A percentile compares a stretch with the other conserved stretches of the same genome.
Evolutionary conservation across 2,113 vertebrate genomes (phyloP).

Genomic region (Gymnobelideus leadbeateri): DNA sequence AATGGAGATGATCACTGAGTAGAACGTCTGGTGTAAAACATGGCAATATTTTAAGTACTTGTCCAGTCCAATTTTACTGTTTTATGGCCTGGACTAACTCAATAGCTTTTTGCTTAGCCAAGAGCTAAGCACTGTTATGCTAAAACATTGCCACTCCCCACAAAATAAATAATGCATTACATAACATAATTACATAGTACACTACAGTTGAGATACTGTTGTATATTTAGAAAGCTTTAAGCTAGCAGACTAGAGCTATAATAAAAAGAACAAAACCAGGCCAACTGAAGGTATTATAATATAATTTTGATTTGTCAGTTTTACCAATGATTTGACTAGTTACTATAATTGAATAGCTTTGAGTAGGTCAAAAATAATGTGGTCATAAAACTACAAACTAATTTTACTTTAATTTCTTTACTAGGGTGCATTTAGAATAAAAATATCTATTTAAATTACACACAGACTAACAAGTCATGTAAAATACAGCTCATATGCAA

Average conservation of each 20-base stretch:
- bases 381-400: slow-evolving; percentile 5
- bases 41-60: background rate
- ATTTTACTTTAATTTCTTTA: background rate
- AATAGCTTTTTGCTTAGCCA: slow-evolving; percentile 32
- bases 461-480: background rate
- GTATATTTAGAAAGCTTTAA: background rate
- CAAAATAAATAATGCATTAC: background rate
- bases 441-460: background rate
- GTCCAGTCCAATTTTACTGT: slow-evolving; percentile 34
- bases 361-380: background rate
- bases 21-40: slow-evolving; percentile 31
- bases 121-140: slow-evolving; percentile 1
- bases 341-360: background rate
- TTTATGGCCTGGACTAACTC: slow-evolving; percentile 43
- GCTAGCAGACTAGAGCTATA: background rate
- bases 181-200: background rate
- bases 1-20: slow-evolving; percentile 32
- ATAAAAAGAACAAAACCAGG: background rate
- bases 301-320: background rate
- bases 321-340: slow-evolving; percentile 5
- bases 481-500: slow-evolving; percentile 28
- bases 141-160: slow-evolving; percentile 14
- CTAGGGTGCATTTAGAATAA: slow-evolving; percentile 27
- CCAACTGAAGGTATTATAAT: background rate
- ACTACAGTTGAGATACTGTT: background rate